Evolutionary conservation across 2,113 vertebrate genomes (phyloP), one percentile per base, ranked within the genome.

Genomic region (Stercorarius parasiticus): DNA sequence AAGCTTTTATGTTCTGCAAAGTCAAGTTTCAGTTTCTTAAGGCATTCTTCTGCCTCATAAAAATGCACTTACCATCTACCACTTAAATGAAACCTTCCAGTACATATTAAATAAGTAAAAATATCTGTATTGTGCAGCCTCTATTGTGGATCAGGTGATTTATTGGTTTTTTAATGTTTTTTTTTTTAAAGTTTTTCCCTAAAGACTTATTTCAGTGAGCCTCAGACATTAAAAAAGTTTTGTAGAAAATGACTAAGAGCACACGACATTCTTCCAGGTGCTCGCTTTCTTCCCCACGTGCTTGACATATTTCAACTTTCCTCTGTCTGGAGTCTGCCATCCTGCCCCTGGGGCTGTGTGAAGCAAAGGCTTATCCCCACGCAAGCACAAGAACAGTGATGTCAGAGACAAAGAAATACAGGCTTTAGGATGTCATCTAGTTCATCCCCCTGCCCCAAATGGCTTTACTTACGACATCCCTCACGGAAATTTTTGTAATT

Each of bases 241-340:
- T 36, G 11, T 15, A 67, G 26, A 90, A 87, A 94, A 67, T 32
- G 1, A 45, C 38, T 78, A 67, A 40, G 30, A 82, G 10, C 7
- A 43, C 29, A 21, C 15, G 25, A 72, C 36, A 29, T 13, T 42
- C 11, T 82, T 59, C 40, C 36, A 69, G 25, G 25, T 82, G 38
- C 32, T 71, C 0, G 0, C 25, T 59, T 87, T 87, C 52, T 43
- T 29, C 34, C 17, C 8, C 8, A 16, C 0, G 5, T 55, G 20
- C n/a, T 83, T 79, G 32, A 47, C 13, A 27, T 11, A 15, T 42
- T 83, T 92, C 14, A 74, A 52, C 38, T 61, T 88, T 56, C 34
- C 18, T 80, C 27, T 64, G 15, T 53, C 26, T 82, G 52, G 13
- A 29, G 25, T 13, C 52, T 78, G 23, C n/a, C 15, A 2, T 74